phyloP scores from a whole-genome alignment of 2,888 invertebrate species.

The Nysson spinosus region DNA sequence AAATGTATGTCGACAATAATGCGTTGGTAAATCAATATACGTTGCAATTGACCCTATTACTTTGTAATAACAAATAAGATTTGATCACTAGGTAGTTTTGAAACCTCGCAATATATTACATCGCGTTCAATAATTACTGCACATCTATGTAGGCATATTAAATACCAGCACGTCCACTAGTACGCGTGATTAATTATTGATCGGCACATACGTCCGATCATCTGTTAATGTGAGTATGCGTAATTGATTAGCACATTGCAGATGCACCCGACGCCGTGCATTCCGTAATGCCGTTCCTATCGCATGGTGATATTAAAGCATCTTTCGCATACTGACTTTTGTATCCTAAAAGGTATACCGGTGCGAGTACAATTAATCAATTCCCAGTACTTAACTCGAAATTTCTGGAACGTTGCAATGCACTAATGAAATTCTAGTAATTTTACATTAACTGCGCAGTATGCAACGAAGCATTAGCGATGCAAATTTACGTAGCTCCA shows the following conservation, averaged over 20 bases:
- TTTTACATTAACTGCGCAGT: no score
- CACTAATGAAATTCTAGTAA: no score
- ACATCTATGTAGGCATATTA: conserved; percentile 8
- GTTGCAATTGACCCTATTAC: no score
- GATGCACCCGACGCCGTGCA: conserved; percentile 9
- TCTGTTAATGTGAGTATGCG: conserved; percentile 32
- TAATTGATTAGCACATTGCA: conserved; percentile 49
- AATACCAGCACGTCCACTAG: conserved; percentile 24
- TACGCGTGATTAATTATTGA: conserved; percentile 49
- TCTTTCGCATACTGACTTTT: background rate
- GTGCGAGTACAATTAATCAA: conserved; percentile 12
- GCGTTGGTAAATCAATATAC: no score
- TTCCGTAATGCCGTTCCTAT: conserved; percentile 37
- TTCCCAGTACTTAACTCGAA: conserved; percentile 12
- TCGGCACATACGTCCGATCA: conserved; percentile 20
- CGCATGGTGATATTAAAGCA: background rate
- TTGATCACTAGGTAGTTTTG: no score
- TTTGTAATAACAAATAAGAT: no score
- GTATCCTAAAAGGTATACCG: background rate
- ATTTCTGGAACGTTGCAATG: background rate
- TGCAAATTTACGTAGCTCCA: no score
- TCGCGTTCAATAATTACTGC: background rate
- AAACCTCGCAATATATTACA: no score
- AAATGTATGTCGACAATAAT: no score
- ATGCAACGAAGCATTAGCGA: no score